Base-by-base conservation (phyloP, 35 echinoderm and acorn worm species). In the Acanthaster planci region DNA sequence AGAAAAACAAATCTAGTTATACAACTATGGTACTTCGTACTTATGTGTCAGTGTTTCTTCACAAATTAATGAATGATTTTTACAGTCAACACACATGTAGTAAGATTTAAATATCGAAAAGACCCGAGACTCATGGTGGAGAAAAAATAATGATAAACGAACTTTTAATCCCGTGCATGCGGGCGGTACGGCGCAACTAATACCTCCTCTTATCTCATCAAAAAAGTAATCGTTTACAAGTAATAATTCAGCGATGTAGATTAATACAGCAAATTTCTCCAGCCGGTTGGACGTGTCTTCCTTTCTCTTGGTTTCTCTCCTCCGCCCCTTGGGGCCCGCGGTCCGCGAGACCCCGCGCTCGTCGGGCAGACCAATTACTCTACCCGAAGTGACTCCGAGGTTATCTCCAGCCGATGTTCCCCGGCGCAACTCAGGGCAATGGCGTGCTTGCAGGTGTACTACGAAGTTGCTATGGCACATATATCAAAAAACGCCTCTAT, bases 151-250 rank as follows among this genome's bases (percentile, higher is more conserved):
- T 4, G 42, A 12, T 4, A 12, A 4, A 47, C 42, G 42, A 47
- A 6, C 42, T 47, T 47, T 47, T 47, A 47, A 47, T 47, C 42
- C 42, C 42, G 12, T 4, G 42, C 12, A 47, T 12, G 12, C n/a
- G 42, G 12, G 42, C 42, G 42, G 42, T 72, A 72, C 23, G 64
- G 64, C 22, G 64, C 64, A 31, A 31, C 30, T 9, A 72, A 26
- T 12, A 8, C 64, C 64, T 26, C 14, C 64, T 72, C 34, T 27
- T 72, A 47, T 72, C 34, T 72, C 64, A 72, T 72, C 64, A 72
- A 72, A 72, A 72, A 72, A 72, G 64, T 72, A 72, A 72, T 72
- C 64, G 12, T 47, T 47, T 47, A 47, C 42, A 72, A 72, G 64
- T 72, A 72, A 72, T 72, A 19, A 35, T 72, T 72, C 34, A 72